Base-by-base conservation (phyloP, 1,140 invertebrate genomes). In the Reticulitermes speratus region DNA sequence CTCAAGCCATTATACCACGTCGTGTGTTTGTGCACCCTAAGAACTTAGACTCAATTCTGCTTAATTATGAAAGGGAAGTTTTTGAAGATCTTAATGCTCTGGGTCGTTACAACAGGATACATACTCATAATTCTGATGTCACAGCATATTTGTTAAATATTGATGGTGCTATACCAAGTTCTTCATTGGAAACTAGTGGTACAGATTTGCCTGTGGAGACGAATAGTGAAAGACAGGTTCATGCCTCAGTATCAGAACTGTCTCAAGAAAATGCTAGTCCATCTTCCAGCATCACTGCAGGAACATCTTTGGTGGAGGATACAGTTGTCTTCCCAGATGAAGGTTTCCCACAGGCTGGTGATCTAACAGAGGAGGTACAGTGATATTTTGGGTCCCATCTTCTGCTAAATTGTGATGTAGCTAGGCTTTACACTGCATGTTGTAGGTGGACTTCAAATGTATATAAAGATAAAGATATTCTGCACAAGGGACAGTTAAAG, bases 81-180 rank as follows among this genome's bases (percentile, higher is more conserved):
- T 96, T 96, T 89, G 94, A 95, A 87, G 95, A 96, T 88, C 90
- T 96, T n/a, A 95, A 96, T 88, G 94, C 94, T 11, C 89, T 95
- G n/a, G 94, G 94, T 23, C 88, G 93, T 83, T 94, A 93, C 87
- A 92, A 92, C 88, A 89, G 91, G 90, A 89, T 90, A 16, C 91
- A 91, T 82, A 88, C 90, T 38, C 89, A 89, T 0, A 88, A 88
- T 45, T 91, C 91, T 82, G 91, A 93, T 91, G 91, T 94, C 81
- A 93, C 92, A 86, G 92, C 93, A 9, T 94, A 94, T 89, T 90
- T 94, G 45, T 90, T 94, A 83, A 93, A 93, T 88, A 87, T 92
- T 32, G 91, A 92, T 44, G 91, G 91, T 9, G 86, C 69, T 52
- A 82, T 48, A 83, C 44, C 88, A n/a, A 84, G 83, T 52, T 84